Percentiles rank a stretch among this genome's conserved stretches.
phyloP scores from a whole-genome alignment of 2,888 invertebrate species.

The Ennomos fuscantarius region DNA sequence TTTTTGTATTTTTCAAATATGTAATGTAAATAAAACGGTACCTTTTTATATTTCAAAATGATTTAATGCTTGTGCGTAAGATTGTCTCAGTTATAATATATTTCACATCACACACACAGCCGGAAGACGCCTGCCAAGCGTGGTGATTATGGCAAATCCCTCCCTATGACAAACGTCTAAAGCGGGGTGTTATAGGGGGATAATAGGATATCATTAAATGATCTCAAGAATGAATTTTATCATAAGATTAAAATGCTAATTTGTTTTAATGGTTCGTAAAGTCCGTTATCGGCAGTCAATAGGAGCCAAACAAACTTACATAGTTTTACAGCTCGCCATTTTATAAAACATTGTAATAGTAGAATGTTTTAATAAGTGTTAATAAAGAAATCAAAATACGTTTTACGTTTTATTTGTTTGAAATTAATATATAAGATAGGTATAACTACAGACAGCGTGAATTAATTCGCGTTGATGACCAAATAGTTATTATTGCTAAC shows the following conservation, averaged over 20 bases:
- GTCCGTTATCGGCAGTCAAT: constrained; percentile 38
- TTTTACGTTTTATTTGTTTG: constrained; percentile 25
- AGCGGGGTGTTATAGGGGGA: too few relatives aligned
- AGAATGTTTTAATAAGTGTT: constrained; percentile 77
- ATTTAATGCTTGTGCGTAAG: neutral
- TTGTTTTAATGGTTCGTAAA: constrained; percentile 23
- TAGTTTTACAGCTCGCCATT: constrained; percentile 69
- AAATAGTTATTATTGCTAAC: too few relatives aligned
- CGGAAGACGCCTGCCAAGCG: too few relatives aligned
- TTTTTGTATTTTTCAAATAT: constrained; percentile 68
- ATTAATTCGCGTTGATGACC: too few relatives aligned
- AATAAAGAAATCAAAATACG: constrained; percentile 68
- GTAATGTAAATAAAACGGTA: constrained; percentile 22
- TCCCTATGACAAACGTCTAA: too few relatives aligned
- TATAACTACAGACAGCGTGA: too few relatives aligned
- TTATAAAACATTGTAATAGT: constrained; percentile 68
- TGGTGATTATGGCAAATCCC: too few relatives aligned
- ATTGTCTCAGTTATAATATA: constrained; percentile 10
- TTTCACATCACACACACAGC: too few relatives aligned
- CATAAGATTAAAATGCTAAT: constrained; percentile 41
- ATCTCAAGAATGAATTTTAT: constrained; percentile 60
- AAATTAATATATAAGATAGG: constrained; percentile 12
- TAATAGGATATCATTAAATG: constrained; percentile 54
- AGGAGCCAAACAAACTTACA: constrained; percentile 57
- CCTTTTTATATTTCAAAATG: constrained; percentile 4